Conservation (phyloP, 2,797 vertebrate species). For the Carcharodon carcharias region DNA sequence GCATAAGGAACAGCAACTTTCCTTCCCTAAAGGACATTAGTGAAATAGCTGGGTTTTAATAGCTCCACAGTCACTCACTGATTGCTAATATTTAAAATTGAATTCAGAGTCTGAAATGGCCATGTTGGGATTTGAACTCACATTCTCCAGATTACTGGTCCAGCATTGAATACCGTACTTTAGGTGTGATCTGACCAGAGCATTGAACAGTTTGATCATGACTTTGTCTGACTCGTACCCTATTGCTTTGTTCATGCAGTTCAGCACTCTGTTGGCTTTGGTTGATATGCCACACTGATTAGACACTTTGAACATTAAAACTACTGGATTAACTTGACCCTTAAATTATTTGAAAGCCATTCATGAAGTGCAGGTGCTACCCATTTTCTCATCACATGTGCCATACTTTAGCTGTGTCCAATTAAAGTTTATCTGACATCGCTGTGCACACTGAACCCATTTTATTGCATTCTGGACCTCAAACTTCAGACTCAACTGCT, state of each 20-base stretch:
- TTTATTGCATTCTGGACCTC: background rate
- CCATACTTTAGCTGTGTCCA: background rate
- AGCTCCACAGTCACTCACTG: background rate
- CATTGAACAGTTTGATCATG: background rate
- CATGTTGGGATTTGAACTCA: background rate
- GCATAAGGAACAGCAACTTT: background rate
- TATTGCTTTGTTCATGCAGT: background rate
- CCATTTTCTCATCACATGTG: background rate
- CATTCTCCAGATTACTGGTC: background rate
- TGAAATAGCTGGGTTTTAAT: background rate
- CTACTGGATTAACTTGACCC: background rate
- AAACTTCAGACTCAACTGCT: background rate
- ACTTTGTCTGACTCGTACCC: background rate
- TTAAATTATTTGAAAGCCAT: background rate
- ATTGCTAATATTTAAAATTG: background rate
- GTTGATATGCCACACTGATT: background rate
- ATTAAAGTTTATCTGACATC: background rate
- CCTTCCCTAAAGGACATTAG: background rate
- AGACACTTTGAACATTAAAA: background rate
- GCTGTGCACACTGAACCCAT: background rate
- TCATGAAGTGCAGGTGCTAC: background rate
- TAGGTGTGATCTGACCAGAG: background rate
- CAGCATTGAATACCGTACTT: background rate
- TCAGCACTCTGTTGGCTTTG: background rate
- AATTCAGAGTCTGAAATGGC: background rate